Evolutionary conservation across 2,888 invertebrate genomes (phyloP).

Genomic region (Torymus texanus): DNA sequence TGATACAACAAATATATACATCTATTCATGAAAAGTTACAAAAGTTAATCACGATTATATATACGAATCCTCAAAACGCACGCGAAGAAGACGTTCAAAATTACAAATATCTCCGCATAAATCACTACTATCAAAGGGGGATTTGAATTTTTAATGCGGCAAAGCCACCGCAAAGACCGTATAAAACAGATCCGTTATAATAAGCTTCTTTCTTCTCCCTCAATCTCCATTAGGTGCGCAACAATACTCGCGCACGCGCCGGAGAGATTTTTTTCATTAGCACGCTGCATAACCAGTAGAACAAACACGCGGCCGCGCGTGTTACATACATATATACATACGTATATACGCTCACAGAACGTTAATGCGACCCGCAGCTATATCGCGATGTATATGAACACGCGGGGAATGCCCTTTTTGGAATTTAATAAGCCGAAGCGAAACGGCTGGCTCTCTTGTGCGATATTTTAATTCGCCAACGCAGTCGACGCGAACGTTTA

Average conservation of each 20-base stretch:
- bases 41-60: no score
- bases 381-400: background rate
- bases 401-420: slow-evolving; percentile 51
- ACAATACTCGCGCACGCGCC: slow-evolving; percentile 61
- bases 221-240: slow-evolving; percentile 64
- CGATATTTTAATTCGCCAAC: slow-evolving; percentile 37
- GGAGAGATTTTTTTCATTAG: slow-evolving; percentile 59
- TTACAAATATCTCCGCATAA: no score
- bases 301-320: slow-evolving; percentile 31
- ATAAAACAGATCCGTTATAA: slow-evolving; percentile 1
- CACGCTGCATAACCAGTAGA: slow-evolving; percentile 16
- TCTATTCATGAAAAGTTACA: no score
- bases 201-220: slow-evolving; percentile 20
- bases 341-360: no score
- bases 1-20: no score
- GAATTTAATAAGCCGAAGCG: slow-evolving; percentile 62
- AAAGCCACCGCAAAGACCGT: background rate
- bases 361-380: slow-evolving; percentile 56
- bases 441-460: background rate
- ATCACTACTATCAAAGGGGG: background rate
- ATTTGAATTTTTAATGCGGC: background rate
- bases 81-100: no score
- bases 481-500: background rate
- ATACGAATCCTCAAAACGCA: no score
- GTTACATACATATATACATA: no score